Percentiles rank a stretch among this genome's conserved stretches.
Conservation (phyloP, 2,888 invertebrate genomes). For the Drosophila aldrichi region DNA sequence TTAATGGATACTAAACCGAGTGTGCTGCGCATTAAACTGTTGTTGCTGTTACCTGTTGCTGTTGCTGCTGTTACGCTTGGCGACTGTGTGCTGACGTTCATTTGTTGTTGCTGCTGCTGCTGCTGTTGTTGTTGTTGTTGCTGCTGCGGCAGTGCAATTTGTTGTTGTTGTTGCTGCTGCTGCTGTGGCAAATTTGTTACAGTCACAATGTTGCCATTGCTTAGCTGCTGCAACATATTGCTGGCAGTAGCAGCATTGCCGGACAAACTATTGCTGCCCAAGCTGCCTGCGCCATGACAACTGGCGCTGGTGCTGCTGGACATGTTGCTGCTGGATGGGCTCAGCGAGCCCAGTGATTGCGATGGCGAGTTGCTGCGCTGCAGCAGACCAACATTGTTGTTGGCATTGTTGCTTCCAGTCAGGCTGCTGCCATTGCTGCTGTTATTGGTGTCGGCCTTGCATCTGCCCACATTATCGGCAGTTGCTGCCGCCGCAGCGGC, state of each 20-base stretch:
- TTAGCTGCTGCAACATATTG: conserved; percentile 70
- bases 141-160: conserved; percentile 41
- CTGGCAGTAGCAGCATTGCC: conserved; percentile 60
- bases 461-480: conserved; percentile 22
- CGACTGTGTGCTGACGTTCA: conserved; percentile 28
- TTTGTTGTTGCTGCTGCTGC: conserved; percentile 54
- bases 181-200: conserved; percentile 70
- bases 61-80: conserved; percentile 61
- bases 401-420: conserved; percentile 28
- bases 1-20: conserved; percentile 85
- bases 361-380: conserved; percentile 85
- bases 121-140: conserved; percentile 43
- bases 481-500: conserved; percentile 27
- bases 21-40: conserved; percentile 85
- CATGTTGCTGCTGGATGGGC: conserved; percentile 85
- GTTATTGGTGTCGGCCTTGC: conserved; percentile 30
- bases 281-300: conserved; percentile 76
- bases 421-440: conserved; percentile 26
- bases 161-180: conserved; percentile 51
- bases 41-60: conserved; percentile 84
- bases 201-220: conserved; percentile 69
- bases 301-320: conserved; percentile 84
- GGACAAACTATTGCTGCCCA: conserved; percentile 62
- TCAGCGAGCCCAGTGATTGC: conserved; percentile 84
- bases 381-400: conserved; percentile 52